These are phyloP conservation scores for Pyrgilauda ruficollis DNA, from an alignment of 2,113 vertebrate species.

Conservation along the genomic window DNA sequence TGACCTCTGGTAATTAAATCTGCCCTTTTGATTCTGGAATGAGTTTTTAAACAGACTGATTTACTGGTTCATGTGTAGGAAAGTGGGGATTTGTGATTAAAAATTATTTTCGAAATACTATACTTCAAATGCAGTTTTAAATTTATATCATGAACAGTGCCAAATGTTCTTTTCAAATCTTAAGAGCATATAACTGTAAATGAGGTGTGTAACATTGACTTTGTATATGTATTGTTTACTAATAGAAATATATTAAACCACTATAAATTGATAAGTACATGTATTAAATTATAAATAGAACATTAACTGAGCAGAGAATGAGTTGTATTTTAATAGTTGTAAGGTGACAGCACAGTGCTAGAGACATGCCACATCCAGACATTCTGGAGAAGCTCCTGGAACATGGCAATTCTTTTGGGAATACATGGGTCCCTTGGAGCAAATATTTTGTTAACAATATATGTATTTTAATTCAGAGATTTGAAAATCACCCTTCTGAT, in stretches of 20 bases:
- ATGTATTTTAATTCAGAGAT: background rate
- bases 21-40: background rate
- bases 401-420: background rate
- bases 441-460: background rate
- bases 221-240: background rate
- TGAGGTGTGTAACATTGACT: background rate
- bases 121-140: background rate
- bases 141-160: background rate
- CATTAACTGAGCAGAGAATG: background rate
- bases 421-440: background rate
- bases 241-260: background rate
- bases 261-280: background rate
- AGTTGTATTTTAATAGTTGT: background rate
- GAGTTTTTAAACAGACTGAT: background rate
- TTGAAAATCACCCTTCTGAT: background rate
- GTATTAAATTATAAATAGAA: background rate
- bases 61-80: background rate
- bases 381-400: background rate
- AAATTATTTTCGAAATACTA: fast-evolving
- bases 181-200: background rate
- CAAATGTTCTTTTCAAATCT: background rate
- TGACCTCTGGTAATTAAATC: background rate
- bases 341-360: background rate
- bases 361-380: background rate
- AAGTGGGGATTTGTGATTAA: background rate